Evolutionary conservation across 2,797 vertebrate genomes (phyloP), one percentile per base, ranked within the genome.

Genomic region (Coranthus polyacanthus): DNA sequence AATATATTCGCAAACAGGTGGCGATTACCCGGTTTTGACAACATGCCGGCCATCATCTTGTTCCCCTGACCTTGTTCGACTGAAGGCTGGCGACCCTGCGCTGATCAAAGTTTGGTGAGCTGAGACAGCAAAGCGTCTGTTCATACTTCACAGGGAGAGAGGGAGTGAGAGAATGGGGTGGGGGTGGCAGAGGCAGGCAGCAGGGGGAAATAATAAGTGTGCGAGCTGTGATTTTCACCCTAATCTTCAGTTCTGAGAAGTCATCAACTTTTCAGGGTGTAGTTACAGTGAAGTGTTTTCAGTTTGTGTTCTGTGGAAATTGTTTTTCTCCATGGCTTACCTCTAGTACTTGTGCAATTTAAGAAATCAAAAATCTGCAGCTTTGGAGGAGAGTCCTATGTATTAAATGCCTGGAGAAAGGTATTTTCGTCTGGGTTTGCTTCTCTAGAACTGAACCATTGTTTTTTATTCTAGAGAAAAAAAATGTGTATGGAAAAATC

Each of bases 111-210:
- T 85, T 82, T 15, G 55, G 73, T 63, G 47, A 66, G 77, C 83
- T 79, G 79, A 88, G 84, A 82, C 82, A 83, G 84, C 84, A 67
- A 74, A 81, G 88, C 73, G 60, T 79, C 85, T 88, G 79, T 80
- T 83, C 83, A 55, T 78, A 80, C 75, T 81, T 86, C 71, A 81
- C 54, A 79, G 34, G 20, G 34, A n/a, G 46, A 39, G 43, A 21
- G 16, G 16, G 44, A 5, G 16, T 44, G 6, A 10, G 11, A 38
- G 6, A 3, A 9, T 17, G 21, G 15, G 36, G 34, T 26, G 2
- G 12, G 62, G 38, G 53, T 17, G 47, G 18, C 52, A 29, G 45
- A 13, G 50, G 42, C 21, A 6, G 51, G 55, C 29, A 46, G 59
- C 16, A 6, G 16, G 15, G 22, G 20, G 15, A 13, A 38, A 47